Evolutionary conservation across 1,140 invertebrate species (phyloP), one percentile per base, ranked within the genome.

Genomic region (Nasonia vitripennis): DNA sequence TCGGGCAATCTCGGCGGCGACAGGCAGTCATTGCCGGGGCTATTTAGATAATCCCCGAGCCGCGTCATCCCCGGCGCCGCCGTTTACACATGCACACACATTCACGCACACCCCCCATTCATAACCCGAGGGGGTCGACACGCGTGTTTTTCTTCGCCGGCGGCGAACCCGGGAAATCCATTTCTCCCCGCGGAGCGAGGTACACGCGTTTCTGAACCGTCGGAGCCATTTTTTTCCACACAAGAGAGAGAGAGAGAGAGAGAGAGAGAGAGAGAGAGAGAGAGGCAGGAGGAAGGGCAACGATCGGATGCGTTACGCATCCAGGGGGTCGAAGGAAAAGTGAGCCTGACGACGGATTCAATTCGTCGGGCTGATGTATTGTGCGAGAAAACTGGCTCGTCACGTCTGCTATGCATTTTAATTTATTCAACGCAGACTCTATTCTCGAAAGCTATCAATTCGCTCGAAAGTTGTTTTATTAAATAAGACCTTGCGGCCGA

Each of bases 41-140:
- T 85, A 80, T 85, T 85, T 85, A 85, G 83, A 85, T 85, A 85
- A 85, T 85, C 84, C 77, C 55, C 70, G 70, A 31, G 17, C 31
- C 70, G 48, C 37, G 70, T 34, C 70, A 71, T 68, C 73, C 20
- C 12, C 3, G 55, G 45, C 37, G 27, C 73, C 23, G 4, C 34
- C 67, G 68, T 34, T 55, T 55, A 83, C 55, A 71, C 37, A 82
- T 27, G 34, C n/a, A 31, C 12, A 11, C 12, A 62, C 55, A 62
- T 62, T 62, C 55, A 62, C 55, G 55, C 55, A 62, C 55, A 62
- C 55, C 55, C 37, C 45, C 12, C 74, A 55, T 86, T 71, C 79
- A 78, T 82, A 86, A 86, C 34, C 6, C 67, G 12, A 9, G 62
- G 51, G n/a, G 67, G 27, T n/a, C 20, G 27, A 23, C 45, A n/a